Percentiles rank a stretch among this genome's conserved stretches.
Conservation (phyloP, 2,113 vertebrate genomes). For the Pteruthius melanotis region DNA sequence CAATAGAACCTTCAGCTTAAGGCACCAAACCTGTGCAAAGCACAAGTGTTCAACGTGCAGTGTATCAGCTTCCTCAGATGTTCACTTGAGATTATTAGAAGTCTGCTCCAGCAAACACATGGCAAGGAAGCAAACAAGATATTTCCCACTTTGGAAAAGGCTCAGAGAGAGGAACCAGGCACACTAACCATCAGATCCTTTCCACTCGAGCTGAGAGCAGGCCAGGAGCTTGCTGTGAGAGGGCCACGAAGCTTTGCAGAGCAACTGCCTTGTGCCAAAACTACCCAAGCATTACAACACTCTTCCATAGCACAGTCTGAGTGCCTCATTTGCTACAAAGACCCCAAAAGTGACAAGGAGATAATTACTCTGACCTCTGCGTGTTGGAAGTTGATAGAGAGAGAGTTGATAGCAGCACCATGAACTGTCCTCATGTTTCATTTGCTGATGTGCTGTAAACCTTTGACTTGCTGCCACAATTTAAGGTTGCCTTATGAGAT, state of each 20-base stretch:
- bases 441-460: background rate
- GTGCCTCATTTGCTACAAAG: background rate
- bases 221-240: background rate
- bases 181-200: background rate
- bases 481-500: background rate
- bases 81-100: background rate
- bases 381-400: background rate
- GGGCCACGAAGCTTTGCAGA: background rate
- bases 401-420: background rate
- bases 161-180: background rate
- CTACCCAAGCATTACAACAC: background rate
- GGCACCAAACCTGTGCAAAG: background rate
- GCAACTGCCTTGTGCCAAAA: background rate
- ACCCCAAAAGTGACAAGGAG: background rate
- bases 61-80: background rate
- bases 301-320: background rate
- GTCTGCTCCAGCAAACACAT: background rate
- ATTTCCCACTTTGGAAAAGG: background rate
- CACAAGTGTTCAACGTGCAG: background rate
- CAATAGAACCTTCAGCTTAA: background rate
- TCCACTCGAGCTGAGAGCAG: background rate
- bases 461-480: slow-evolving; percentile 4
- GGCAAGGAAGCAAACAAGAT: background rate
- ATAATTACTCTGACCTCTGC: background rate
- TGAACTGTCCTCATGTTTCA: background rate